Base-by-base conservation (phyloP, 2,888 invertebrate genomes). In the Cephonodes hylas region DNA sequence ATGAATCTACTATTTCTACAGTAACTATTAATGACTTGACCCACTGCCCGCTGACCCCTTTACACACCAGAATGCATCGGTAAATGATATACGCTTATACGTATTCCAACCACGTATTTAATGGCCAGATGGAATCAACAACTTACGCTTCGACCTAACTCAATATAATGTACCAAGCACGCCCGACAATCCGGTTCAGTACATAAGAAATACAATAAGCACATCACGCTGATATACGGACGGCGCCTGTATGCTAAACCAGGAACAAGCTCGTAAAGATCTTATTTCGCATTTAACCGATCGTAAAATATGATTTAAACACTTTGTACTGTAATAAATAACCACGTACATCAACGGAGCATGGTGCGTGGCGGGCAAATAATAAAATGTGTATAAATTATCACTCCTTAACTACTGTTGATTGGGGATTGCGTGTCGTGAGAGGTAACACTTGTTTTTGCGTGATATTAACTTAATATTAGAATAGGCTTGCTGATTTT, bases 271-370 rank as follows among this genome's bases (percentile, higher is more conserved):
- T 83, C 83, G 75, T 88, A 84, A 85, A 84, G 77, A 79, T 81
- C 79, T 83, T 80, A 80, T 82, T 82, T 82, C 72, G 74, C 78
- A 78, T 84, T 81, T 76, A 81, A 79, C 77, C 76, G 76, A 71
- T 77, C 80, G 77, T 85, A 83, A 86, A 82, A 73, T 74, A 79
- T 80, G 77, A 81, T 81, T 84, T 84, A 83, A 80, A 74, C 74
- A 73, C 74, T 73, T 73, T 76, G 74, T 74, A 73, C 66, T 63
- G 71, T 65, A 72, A 79, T 83, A 83, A 85, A 83, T 80, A 77
- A 76, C 75, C 72, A 76, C 73, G 64, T 63, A 67, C 70, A 74
- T 74, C 73, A 73, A 71, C 74, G 65, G 66, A 72, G 73, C 66
- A 71, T 67, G 67, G 69, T 69, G 71, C 66, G 74, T 74, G 72